Conservation (phyloP, 1,140 invertebrate genomes). For the Euura lappo region DNA sequence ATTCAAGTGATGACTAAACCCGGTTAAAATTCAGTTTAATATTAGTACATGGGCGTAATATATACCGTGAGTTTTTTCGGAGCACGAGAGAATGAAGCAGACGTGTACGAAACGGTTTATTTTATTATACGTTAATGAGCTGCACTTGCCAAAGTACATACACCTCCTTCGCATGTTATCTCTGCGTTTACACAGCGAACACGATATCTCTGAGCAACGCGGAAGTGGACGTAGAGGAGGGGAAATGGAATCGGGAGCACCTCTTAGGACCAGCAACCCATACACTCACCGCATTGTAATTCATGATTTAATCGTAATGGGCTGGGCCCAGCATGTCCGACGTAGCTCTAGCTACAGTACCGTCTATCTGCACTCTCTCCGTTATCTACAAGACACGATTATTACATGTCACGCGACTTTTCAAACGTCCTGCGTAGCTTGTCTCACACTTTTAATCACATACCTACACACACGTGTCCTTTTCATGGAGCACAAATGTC, state of each 20-base stretch:
- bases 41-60: neutral
- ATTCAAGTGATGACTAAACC: neutral
- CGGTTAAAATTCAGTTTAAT: neutral
- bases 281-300: neutral
- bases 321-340: neutral
- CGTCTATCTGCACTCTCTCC: neutral
- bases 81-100: neutral
- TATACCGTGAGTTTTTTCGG: too few species aligned
- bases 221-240: neutral
- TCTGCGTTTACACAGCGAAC: neutral
- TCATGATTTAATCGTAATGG: slow-evolving; percentile 1
- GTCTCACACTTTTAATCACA: neutral
- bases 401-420: neutral
- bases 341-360: neutral
- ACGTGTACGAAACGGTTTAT: neutral
- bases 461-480: neutral
- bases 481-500: neutral
- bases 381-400: neutral
- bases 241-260: neutral
- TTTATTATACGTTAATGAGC: neutral
- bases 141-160: neutral
- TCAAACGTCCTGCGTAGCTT: neutral
- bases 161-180: neutral
- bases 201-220: neutral
- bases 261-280: neutral